phyloP scores from a whole-genome alignment of 2,113 vertebrate species.

The Cranoglanis bouderius region DNA sequence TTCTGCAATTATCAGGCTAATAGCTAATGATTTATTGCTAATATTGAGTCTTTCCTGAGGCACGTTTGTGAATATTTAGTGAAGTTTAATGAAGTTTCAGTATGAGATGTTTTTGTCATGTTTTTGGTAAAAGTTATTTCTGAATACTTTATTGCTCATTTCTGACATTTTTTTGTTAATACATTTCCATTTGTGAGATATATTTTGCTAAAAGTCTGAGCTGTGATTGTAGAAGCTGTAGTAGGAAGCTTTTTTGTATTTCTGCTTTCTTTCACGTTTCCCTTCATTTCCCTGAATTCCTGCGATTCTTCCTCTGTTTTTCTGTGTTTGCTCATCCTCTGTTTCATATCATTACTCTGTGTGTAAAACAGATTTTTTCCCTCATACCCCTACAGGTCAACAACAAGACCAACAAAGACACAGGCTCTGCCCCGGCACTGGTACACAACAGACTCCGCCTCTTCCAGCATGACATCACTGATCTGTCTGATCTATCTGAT shows the following conservation, averaged over 20 bases:
- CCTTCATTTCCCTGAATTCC: background rate
- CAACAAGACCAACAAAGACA: conserved; percentile 99
- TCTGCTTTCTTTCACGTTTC: background rate
- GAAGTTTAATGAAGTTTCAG: too few relatives aligned
- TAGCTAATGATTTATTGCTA: background rate
- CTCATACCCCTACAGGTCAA: conserved; percentile 88
- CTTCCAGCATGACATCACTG: conserved; percentile 1
- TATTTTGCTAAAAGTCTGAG: too few relatives aligned
- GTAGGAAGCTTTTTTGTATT: background rate
- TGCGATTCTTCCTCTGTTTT: background rate
- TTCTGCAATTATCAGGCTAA: too few relatives aligned
- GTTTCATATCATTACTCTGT: background rate
- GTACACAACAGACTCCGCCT: conserved; percentile 70
- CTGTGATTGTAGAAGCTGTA: too few relatives aligned
- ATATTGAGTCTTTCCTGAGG: background rate
- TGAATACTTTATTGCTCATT: too few relatives aligned
- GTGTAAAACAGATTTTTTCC: conserved; percentile 41
- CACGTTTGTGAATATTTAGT: background rate
- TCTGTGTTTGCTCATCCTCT: conserved; percentile 3
- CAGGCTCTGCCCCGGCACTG: conserved; percentile 93
- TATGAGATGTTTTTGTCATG: too few relatives aligned
- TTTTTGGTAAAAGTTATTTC: too few relatives aligned
- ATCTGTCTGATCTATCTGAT: too few relatives aligned
- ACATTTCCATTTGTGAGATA: background rate
- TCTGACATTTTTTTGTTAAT: too few relatives aligned